These are phyloP conservation scores for Notolepis coatsorum DNA, from an alignment of 2,797 vertebrate species.

Conservation along the genomic window DNA sequence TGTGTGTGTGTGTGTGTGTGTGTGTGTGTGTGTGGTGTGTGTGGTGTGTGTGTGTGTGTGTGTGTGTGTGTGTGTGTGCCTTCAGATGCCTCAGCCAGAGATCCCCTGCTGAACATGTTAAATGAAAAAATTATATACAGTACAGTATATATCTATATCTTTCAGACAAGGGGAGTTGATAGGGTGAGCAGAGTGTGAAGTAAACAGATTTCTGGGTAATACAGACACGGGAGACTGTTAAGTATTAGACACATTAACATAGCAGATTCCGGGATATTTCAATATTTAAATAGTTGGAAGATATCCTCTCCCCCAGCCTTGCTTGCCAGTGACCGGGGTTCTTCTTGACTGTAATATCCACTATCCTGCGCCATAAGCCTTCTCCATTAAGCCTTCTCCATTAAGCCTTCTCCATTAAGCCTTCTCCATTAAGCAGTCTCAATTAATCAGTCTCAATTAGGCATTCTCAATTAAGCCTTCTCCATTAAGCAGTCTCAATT, in stretches of 20 bases:
- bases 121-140: conserved; percentile 69
- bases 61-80: too few relatives aligned
- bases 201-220: conserved; percentile 38
- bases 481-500: too few relatives aligned
- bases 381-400: not conserved
- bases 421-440: conserved; percentile 13
- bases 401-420: conserved; percentile 1
- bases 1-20: conserved; percentile 1
- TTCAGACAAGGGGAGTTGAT: conserved; percentile 24
- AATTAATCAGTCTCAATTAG: too few relatives aligned
- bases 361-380: not conserved
- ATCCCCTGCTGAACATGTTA: conserved; percentile 52
- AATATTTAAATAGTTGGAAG: not conserved
- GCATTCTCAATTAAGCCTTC: not conserved
- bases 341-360: not conserved
- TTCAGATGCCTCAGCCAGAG: conserved; percentile 27
- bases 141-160: conserved; percentile 42
- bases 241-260: not conserved
- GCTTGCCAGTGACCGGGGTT: not conserved
- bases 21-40: not conserved
- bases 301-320: not conserved
- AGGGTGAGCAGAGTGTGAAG: conserved; percentile 39
- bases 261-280: not conserved
- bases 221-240: conserved; percentile 1
- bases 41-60: not conserved